Percentiles rank a stretch among this genome's conserved stretches.
Evolutionary conservation across 2,888 invertebrate genomes (phyloP).

Genomic region (Zele albiditarsus): DNA sequence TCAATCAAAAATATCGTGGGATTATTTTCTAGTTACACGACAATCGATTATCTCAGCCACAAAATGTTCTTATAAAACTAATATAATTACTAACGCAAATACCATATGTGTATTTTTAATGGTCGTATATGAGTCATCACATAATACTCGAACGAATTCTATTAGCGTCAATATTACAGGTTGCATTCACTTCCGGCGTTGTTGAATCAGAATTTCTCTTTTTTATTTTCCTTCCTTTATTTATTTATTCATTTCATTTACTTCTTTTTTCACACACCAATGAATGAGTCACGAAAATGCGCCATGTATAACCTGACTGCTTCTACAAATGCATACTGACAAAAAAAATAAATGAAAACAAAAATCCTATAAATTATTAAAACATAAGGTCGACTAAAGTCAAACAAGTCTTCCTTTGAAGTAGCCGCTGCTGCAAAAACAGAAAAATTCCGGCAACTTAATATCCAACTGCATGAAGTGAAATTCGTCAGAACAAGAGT

Average conservation of each 20-base stretch:
- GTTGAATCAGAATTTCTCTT: conserved; percentile 63
- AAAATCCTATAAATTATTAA: neutral
- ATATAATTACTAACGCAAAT: neutral
- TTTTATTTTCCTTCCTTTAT: conserved; percentile 18
- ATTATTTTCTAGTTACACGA: neutral
- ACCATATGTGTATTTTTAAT: neutral
- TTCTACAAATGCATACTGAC: conserved; percentile 3
- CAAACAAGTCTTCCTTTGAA: neutral
- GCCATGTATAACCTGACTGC: conserved; percentile 5
- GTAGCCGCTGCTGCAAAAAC: neutral
- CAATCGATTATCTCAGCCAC: neutral
- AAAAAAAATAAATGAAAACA: neutral
- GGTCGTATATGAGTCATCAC: conserved; percentile 42
- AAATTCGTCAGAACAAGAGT: neutral
- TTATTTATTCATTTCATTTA: neutral
- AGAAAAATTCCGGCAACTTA: neutral
- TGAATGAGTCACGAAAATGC: conserved; percentile 36
- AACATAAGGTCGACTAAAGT: neutral
- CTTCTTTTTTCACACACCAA: conserved; percentile 38
- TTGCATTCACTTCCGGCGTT: conserved; percentile 59
- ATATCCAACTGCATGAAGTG: neutral
- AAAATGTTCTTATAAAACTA: neutral
- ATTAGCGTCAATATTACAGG: conserved; percentile 51
- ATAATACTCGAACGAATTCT: conserved; percentile 50
- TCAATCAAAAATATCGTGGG: neutral